Conservation (phyloP, 2,797 vertebrate species). For the Sebastes diaconus region DNA sequence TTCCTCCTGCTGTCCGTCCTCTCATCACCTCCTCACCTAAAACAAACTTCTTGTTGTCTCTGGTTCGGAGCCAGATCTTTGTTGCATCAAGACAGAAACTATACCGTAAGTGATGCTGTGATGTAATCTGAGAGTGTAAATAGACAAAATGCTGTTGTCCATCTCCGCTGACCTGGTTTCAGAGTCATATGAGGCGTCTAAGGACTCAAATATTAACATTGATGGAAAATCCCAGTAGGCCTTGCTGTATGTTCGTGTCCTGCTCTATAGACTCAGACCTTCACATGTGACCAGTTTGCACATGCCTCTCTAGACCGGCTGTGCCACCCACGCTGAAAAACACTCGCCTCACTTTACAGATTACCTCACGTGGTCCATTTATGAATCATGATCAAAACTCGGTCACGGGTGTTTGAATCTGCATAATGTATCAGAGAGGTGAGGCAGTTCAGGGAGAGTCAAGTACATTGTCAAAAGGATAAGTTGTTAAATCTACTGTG, state of each 20-base stretch:
- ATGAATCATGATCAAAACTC: neutral
- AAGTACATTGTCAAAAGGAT: neutral
- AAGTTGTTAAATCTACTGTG: neutral
- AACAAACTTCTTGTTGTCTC: conserved; percentile 29
- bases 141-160: conserved; percentile 44
- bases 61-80: conserved; percentile 46
- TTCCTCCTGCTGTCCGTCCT: conserved; percentile 16
- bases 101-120: conserved; percentile 30
- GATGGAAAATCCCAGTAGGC: neutral
- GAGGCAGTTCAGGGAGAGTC: neutral
- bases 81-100: conserved; percentile 36
- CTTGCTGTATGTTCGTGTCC: neutral
- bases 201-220: conserved; percentile 53
- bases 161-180: conserved; percentile 43
- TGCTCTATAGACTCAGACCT: conserved; percentile 12
- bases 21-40: conserved; percentile 20
- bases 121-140: conserved; percentile 44
- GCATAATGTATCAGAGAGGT: neutral
- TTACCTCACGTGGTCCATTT: neutral
- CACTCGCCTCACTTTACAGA: neutral
- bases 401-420: neutral
- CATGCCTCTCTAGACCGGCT: conserved; percentile 13
- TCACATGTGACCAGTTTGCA: conserved; percentile 50
- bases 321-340: conserved; percentile 17
- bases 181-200: conserved; percentile 1